These are phyloP conservation scores for Candoia aspera DNA, from an alignment of 2,113 vertebrate species.

Conservation along the genomic window DNA sequence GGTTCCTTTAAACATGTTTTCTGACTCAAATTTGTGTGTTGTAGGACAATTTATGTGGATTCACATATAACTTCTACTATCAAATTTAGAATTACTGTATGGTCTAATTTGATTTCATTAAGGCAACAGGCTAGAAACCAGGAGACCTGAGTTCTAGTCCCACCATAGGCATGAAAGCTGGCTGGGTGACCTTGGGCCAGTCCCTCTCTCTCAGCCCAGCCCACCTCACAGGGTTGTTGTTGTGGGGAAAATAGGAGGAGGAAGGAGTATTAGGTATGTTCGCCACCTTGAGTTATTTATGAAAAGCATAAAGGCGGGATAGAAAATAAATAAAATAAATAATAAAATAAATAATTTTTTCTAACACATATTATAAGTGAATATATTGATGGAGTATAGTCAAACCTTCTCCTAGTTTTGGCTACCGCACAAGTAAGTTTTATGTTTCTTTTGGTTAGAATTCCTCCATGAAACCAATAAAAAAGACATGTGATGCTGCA, in stretches of 20 bases:
- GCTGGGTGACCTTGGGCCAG: no score
- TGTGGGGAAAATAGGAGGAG: no score
- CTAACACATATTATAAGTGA: background rate
- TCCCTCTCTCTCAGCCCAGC: no score
- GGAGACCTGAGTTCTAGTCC: no score
- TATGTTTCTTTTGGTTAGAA: background rate
- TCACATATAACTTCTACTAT: background rate
- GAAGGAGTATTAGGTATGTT: no score
- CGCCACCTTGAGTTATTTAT: no score
- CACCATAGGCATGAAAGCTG: no score
- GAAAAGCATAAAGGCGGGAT: no score
- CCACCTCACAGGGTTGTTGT: no score
- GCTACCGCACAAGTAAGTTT: background rate
- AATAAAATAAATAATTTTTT: no score
- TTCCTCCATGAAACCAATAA: background rate
- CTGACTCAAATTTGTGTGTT: background rate
- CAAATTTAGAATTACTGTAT: background rate
- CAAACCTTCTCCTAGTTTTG: background rate
- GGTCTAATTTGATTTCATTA: background rate
- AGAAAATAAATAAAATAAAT: no score
- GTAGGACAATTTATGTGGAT: background rate
- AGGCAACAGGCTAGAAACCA: no score
- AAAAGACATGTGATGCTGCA: background rate
- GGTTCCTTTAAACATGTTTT: background rate
- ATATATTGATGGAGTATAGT: background rate